Evolutionary conservation across 2,888 invertebrate genomes (phyloP), one percentile per base, ranked within the genome.

Genomic region (Cenopis cana): DNA sequence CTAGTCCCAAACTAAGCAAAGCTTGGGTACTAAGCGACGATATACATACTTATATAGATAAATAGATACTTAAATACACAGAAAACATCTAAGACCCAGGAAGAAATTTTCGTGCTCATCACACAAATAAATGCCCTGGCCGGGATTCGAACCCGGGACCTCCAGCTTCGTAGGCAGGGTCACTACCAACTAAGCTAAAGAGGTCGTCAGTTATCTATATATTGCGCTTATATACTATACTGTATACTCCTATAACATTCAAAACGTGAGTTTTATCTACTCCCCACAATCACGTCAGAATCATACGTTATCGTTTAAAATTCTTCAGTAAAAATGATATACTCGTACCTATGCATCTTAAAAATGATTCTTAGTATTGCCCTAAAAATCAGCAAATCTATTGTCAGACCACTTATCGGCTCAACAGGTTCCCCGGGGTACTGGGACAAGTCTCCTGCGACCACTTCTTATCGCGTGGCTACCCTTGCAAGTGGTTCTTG

Each of bases 381-480:
- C 50, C 50, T 38, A 24, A 36, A 54, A 54, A 38, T 64, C 38
- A 38, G 38, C 64, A 38, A 64, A 64, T 64, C 64, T 54, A 54
- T 64, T 54, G 38, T 38, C 54, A 11, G 38, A 9, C 2, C 38
- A 54, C 64, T 64, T 24, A 24, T 54, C 20, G 38, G 38, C 52
- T 64, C 52, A 64, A 52, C 62, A 64, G 62, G 62, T 64, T 33
- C 38, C 52, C 52, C 20, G n/a, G 62, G 52, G 52, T 10, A 14
- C 38, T 20, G 50, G 50, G 6, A 14, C 38, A 52, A 61, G 54
- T 59, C 52, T 64, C 69, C 59, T 50, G 69, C 56, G 41, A 55
- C 55, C 65, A 55, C 65, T 65, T 65, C 36, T 33, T 52, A 65
- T 41, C 46, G 52, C 57, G 52, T 46, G 64, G 69, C 54, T 18